Evolutionary conservation across 1,140 invertebrate species (phyloP).

Genomic region (Drosophila jambulina): DNA sequence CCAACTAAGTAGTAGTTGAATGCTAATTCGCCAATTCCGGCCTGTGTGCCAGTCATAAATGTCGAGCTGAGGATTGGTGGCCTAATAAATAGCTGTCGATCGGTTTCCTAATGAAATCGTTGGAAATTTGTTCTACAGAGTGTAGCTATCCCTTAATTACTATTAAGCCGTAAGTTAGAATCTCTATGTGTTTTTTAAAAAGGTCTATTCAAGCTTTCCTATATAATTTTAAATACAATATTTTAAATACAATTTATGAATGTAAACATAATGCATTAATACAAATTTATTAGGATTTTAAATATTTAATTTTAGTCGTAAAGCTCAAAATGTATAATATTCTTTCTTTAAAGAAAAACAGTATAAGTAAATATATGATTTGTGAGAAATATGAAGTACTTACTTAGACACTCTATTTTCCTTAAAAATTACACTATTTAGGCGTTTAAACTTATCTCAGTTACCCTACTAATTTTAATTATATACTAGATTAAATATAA

Average conservation of each 20-base stretch:
- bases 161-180: too few relatives aligned
- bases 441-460: neutral
- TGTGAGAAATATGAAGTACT: neutral
- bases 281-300: too few relatives aligned
- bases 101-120: neutral
- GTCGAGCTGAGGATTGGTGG: constrained; percentile 18
- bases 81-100: constrained; percentile 8
- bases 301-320: too few relatives aligned
- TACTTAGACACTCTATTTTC: neutral
- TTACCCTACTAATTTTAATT: neutral
- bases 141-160: neutral
- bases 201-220: too few relatives aligned
- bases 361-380: too few relatives aligned
- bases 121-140: too few relatives aligned
- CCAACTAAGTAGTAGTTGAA: constrained; percentile 42
- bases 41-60: constrained; percentile 40
- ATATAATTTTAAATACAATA: too few relatives aligned
- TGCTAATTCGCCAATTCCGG: constrained; percentile 39
- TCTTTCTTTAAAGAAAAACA: too few relatives aligned
- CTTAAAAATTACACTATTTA: neutral
- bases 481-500: too few relatives aligned
- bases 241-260: too few relatives aligned
- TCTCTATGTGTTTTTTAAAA: neutral
- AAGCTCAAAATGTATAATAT: too few relatives aligned
- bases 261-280: too few relatives aligned